Base-by-base conservation (phyloP, 2,797 vertebrate genomes). In the Monodelphis domestica region DNA sequence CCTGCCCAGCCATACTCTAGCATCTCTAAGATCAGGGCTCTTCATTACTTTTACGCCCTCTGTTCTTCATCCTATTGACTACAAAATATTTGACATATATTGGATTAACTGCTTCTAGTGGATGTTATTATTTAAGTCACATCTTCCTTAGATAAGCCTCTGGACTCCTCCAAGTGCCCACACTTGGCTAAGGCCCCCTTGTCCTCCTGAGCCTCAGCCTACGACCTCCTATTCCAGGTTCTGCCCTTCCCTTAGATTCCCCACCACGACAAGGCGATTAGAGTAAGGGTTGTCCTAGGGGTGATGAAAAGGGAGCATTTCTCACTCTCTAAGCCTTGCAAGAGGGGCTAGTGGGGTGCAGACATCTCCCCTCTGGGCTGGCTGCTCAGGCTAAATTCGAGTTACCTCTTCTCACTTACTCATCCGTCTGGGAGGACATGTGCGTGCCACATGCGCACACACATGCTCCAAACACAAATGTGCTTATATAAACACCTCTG, bases 31-130 rank as follows among this genome's bases (percentile, higher is more conserved):
- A n/a, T n/a, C n/a, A n/a, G n/a, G n/a, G n/a, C n/a, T n/a, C n/a
- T n/a, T n/a, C n/a, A n/a, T n/a, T n/a, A n/a, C 12, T 33, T 59
- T 30, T 12, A 3, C 59, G 33, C 59, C 15, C 33, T 63, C 59
- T 70, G 2, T n/a, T 17, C 63, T 38, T 17, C 38, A 50, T 50
- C 38, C 57, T 63, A 12, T 12, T 63, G 57, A 57, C 63, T 57
- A 26, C 21, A 84, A 17, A 5, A 0, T 70, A 63, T n/a, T n/a
- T 63, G 33, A 63, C 2, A 59, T 30, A 59, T 12, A 33, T 30
- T 26, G 24, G 21, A 26, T 2, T 21, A 0, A 45, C 0, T 3
- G 9, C 21, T 38, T 26, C 38, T 10, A 26, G 11, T 7, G 9
- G 21, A 45, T 45, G 21, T 45, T 78, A 10, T 45, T 45, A 24